Evolutionary conservation across 1,140 invertebrate species (phyloP), one percentile per base, ranked within the genome.

Genomic region (Sycophaga agraensis): DNA sequence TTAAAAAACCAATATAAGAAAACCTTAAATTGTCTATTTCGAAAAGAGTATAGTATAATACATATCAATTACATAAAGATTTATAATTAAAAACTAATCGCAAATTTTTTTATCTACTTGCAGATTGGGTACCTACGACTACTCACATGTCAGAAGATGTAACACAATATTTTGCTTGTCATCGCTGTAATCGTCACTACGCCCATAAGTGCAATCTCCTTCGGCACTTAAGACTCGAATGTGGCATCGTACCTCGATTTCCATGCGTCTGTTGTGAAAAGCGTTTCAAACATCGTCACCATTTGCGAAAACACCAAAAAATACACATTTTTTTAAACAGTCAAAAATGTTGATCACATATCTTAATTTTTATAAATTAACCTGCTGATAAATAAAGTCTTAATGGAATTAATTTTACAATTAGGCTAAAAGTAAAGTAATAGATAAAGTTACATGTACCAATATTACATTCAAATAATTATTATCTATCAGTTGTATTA

Each of bases 191-290:
- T 4, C 49, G 49, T 3, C 14, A n/a, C 4, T 60, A 60, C 42
- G 2, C 17, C 2, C 39, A 60, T 35, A 60, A 54, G 17, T 14
- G 37, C 14, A 59, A 59, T 21, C 28, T 59, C 4, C 21, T 17
- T 17, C 46, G 58, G 6, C 58, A 59, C 22, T 6, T 51, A 16
- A 48, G 58, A 16, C 48, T 51, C 49, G 58, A 59, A 64, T 87
- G 86, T 67, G 85, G 85, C 50, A 77, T 82, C 54, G 81, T 82
- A 63, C 82, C 82, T 0, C 79, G 75, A 57, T 83, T 78, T 64
- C 71, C 75, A 43, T 85, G 84, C 64, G 70, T 74, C 40, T 73
- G 75, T 59, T 85, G 84, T 69, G 75, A 78, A 66, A 78, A 82
- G 64, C 78, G 76, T 58, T 85, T 83, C 58, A 82, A 82, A 66